Evolutionary conservation across 2,113 vertebrate species (phyloP), one percentile per base, ranked within the genome.

Genomic region (Eonycteris spelaea): DNA sequence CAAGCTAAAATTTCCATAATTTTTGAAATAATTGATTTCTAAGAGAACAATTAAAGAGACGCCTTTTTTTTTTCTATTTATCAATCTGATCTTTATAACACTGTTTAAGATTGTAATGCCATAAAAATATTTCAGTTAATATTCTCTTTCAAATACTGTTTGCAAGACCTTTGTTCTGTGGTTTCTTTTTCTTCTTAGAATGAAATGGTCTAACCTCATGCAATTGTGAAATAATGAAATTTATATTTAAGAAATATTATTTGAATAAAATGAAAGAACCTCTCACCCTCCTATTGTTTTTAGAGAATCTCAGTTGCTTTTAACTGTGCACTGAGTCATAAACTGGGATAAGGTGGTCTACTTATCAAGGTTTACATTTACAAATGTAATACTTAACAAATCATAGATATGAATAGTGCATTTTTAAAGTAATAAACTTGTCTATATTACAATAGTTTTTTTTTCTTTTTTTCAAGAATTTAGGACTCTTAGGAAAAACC

Each of bases 361-460:
- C 98, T 98, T 95, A 98, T 98, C 97, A 96, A 98, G 97, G 98
- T 99, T 99, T 99, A 99, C 98, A 98, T 99, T 98, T 98, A 98
- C 95, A 99, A 99, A 98, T 99, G 94, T 98, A 98, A 97, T 98
- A 98, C 92, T 98, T 98, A 84, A 87, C 98, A 98, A 98, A 98
- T 97, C 96, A 98, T 98, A 98, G 96, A 98, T 98, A 99, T 98
- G 98, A 98, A 98, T 99, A 99, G 98, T 98, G 98, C 97, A 97
- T 96, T 99, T 99, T 99, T 99, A 98, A 98, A 98, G 97, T 99
- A 99, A 99, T 99, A 99, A 99, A 99, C 97, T 94, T 98, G 48
- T 94, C 67, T 95, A 78, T 95, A 85, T 97, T 98, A 70, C 91
- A 98, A 97, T 75, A 94, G 98, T 35, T 74, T 86, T 96, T 86